Base-by-base conservation (phyloP, 1,140 invertebrate species). In the Hypothenemus hampei region DNA sequence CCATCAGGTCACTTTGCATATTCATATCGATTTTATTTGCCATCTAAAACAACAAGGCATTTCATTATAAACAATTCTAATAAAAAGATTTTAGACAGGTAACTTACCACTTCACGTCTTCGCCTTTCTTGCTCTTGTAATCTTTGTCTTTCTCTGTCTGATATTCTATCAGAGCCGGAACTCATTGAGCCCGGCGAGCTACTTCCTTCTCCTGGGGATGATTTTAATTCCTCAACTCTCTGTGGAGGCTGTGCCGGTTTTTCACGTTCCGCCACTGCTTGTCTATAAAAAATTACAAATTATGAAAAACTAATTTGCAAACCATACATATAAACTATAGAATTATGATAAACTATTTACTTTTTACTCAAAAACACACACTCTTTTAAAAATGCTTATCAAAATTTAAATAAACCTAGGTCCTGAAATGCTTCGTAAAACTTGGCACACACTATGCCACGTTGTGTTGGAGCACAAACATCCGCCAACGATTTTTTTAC, bases 1-100 rank as follows among this genome's bases (percentile, higher is more conserved):
- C 91, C 91, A 97, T 95, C 69, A 97, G 80, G 79, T 97, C 93
- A 78, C 93, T 96, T 76, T 97, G 94, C 81, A 91, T 85, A 75
- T 96, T 97, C 92, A 97, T 95, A 73, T 97, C 93, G 68, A 97
- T 97, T 75, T 91, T 89, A 47, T 90, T 87, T 46, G 91, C 91
- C 87, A 93, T 85, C 93, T 96, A 81, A 45, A 85, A 84, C 8
- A 45, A 29, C 31, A 3, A 23, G 4, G n/a, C n/a, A n/a, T 7
- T n/a, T 16, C 26, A 16, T 39, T n/a, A 41, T 41, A 60, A 26
- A 29, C 3, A 19, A 20, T 19, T 13, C 16, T 16, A 22, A 3
- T 3, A 44, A 16, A 36, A 23, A 35, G 6, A 31, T 31, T 31
- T 31, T 2, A 31, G 10, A n/a, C 16, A 2, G n/a, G 13, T 26